Evolutionary conservation across 2,888 invertebrate species (phyloP).

Genomic region (Noctua fimbriata): DNA sequence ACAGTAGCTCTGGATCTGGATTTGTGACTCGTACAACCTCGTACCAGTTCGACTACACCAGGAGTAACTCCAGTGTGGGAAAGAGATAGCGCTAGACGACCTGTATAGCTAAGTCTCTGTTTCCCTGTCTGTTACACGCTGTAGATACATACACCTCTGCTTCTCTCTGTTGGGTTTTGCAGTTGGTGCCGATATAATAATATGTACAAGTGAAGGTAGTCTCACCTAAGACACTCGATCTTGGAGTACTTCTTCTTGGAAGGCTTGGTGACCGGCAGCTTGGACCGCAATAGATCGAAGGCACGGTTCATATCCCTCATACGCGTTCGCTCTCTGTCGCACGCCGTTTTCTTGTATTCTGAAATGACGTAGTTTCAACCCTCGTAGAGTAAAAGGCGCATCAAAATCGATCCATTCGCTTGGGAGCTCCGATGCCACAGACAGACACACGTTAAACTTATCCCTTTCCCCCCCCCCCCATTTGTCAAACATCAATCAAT

Average conservation of each 20-base stretch:
- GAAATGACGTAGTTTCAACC: background rate
- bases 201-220: background rate
- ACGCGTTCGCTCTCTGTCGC: constrained; percentile 95
- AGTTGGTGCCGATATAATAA: background rate
- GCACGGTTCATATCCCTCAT: constrained; percentile 97
- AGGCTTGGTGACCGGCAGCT: constrained; percentile 94
- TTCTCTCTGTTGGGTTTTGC: background rate
- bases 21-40: background rate
- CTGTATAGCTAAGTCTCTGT: too few relatives aligned
- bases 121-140: background rate
- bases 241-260: constrained; percentile 96
- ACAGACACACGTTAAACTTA: background rate
- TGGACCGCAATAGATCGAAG: constrained; percentile 94
- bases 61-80: too few relatives aligned
- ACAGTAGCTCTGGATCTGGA: background rate
- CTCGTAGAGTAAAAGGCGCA: background rate
- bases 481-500: background rate
- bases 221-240: constrained; percentile 94
- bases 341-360: constrained; percentile 96
- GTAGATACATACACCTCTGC: background rate
- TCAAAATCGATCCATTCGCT: background rate
- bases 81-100: too few relatives aligned
- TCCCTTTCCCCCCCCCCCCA: background rate
- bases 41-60: too few relatives aligned
- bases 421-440: background rate